Percentiles rank a stretch among this genome's conserved stretches.
phyloP scores from a whole-genome alignment of 2,113 vertebrate genomes.

The Phycodurus eques region DNA sequence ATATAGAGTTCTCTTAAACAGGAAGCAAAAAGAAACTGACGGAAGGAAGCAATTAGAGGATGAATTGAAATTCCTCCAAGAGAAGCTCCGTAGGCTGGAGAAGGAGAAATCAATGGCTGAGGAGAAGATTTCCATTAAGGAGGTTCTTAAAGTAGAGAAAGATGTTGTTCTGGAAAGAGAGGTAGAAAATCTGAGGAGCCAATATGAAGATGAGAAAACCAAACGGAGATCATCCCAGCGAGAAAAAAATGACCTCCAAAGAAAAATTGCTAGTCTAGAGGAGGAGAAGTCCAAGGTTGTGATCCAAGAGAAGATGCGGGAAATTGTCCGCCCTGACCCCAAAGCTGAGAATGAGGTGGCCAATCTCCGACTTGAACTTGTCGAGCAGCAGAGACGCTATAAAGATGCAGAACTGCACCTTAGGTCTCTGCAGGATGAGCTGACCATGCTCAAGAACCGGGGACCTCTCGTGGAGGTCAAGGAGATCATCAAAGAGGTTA shows the following conservation, averaged over 20 bases:
- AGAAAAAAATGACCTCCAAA: conserved; percentile 83
- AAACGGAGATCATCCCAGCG: conserved; percentile 78
- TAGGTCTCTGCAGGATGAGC: conserved; percentile 79
- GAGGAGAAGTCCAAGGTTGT: conserved; percentile 89
- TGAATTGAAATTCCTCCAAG: conserved; percentile 86
- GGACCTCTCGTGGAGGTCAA: conserved; percentile 89
- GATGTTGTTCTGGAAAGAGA: conserved; percentile 83
- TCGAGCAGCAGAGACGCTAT: conserved; percentile 87
- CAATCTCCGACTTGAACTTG: conserved; percentile 88
- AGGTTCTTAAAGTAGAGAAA: conserved; percentile 94
- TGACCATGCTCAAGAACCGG: conserved; percentile 78
- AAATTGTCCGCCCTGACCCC: conserved; percentile 93
- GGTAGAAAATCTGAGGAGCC: conserved; percentile 81
- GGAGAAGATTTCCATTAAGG: conserved; percentile 91
- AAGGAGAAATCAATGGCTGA: conserved; percentile 91
- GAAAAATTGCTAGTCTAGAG: conserved; percentile 85
- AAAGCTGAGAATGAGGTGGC: conserved; percentile 91
- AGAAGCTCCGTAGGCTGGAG: conserved; percentile 85
- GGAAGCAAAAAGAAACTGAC: conserved; percentile 74
- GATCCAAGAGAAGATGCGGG: conserved; percentile 90
- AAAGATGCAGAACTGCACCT: conserved; percentile 82
- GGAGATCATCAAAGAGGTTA: conserved; percentile 93
- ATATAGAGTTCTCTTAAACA: conserved; percentile 79
- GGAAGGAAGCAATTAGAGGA: conserved; percentile 83
- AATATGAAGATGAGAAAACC: conserved; percentile 85